Evolutionary conservation across 1,140 invertebrate genomes (phyloP).

Genomic region (Pseudobourletiella spinata): DNA sequence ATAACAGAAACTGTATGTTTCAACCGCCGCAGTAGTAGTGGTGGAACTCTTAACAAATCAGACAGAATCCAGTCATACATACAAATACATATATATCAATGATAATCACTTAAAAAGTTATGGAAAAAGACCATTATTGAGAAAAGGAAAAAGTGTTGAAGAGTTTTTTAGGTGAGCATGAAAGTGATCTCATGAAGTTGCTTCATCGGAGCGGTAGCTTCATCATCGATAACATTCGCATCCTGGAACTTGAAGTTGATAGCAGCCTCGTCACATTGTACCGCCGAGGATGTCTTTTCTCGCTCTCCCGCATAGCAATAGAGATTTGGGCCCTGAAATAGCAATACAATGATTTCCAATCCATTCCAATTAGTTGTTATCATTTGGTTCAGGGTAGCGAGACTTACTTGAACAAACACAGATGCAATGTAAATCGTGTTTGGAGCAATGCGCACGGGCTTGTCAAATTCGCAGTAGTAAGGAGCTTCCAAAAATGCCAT

Average conservation of each 20-base stretch:
- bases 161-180: conserved; percentile 1
- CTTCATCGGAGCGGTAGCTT: conserved; percentile 4
- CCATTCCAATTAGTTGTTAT: not conserved
- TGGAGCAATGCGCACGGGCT: conserved; percentile 3
- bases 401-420: conserved; percentile 7
- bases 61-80: too few relatives aligned
- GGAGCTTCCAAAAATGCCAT: conserved; percentile 2
- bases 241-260: conserved; percentile 12
- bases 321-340: not conserved
- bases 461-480: conserved; percentile 10
- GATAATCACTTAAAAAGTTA: too few relatives aligned
- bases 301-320: conserved; percentile 9
- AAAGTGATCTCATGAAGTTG: conserved; percentile 9
- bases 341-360: not conserved
- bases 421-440: conserved; percentile 5
- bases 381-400: too few relatives aligned
- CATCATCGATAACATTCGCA: conserved; percentile 4
- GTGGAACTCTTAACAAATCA: too few relatives aligned
- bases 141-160: too few relatives aligned
- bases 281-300: not conserved
- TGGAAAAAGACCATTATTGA: too few relatives aligned
- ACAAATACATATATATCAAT: too few relatives aligned
- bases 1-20: too few relatives aligned
- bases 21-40: too few relatives aligned
- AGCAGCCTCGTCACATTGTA: not conserved